Evolutionary conservation across 2,888 invertebrate genomes (phyloP), one percentile per base, ranked within the genome.

Genomic region (Shargacucullia verbasci): DNA sequence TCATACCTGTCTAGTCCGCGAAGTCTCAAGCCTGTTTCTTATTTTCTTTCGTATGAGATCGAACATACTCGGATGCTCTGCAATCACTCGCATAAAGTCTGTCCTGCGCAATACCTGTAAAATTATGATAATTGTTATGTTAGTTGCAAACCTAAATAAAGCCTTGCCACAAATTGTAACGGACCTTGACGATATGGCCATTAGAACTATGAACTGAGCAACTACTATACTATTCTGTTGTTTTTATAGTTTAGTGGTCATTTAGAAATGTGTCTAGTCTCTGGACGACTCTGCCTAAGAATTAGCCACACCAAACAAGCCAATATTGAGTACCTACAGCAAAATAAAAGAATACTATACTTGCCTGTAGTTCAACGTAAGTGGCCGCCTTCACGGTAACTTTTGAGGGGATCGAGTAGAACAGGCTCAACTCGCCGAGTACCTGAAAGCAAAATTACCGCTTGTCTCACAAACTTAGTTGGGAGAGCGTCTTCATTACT

Each of bases 341-440:
- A n/a, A n/a, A n/a, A n/a, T 10, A 33, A 33, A n/a, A 15, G 20
- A 27, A 40, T 25, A 4, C 20, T 27, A 34, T 34, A 70, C 66
- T 76, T 34, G 83, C 93, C 87, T 94, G 93, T 45, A 93, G 55
- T 79, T 94, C 94, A n/a, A 93, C 91, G 64, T 94, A 94, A 55
- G 93, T 91, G 45, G 94, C 94, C 10, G 94, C 94, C 79, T 89
- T 89, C 40, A 92, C 88, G 0, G 93, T 92, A 46, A 93, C 93
- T 82, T 94, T 94, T 35, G 93, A 83, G 34, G 94, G 93, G 59
- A 93, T 89, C 27, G 93, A 94, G 78, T 89, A 89, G 75, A 93
- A 91, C 59, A 94, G 79, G 77, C 89, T 90, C 58, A 92, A 76
- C 78, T 93, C 94, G 5, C 89, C 95, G 27, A 90, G 78, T 35